Evolutionary conservation across 1,140 invertebrate species (phyloP).

Genomic region (Philotrypesis tridentata): DNA sequence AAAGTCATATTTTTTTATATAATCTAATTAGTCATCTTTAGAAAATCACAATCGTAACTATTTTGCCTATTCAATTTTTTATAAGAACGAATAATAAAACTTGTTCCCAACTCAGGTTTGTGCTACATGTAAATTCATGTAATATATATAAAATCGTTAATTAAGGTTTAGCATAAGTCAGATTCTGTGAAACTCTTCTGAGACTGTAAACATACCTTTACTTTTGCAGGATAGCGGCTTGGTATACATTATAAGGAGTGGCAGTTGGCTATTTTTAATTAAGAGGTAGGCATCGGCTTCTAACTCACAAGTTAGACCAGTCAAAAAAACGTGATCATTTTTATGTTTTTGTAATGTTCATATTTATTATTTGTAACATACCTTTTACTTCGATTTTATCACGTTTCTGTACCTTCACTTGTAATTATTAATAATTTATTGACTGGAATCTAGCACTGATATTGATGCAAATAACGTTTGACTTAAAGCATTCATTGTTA

Average conservation of each 20-base stretch:
- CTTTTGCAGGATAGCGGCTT: constrained; percentile 67
- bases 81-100: not conserved
- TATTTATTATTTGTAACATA: not conserved
- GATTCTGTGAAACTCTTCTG: constrained; percentile 42
- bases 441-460: constrained; percentile 26
- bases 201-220: constrained; percentile 53
- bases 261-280: constrained; percentile 53
- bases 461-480: not conserved
- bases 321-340: constrained; percentile 17
- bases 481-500: constrained; percentile 38
- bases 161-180: constrained; percentile 20
- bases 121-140: not conserved
- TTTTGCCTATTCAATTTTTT: constrained; percentile 31
- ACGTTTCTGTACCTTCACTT: not conserved
- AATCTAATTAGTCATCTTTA: not conserved
- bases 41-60: not conserved
- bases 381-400: not conserved
- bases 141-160: constrained; percentile 7
- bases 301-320: constrained; percentile 22
- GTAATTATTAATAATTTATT: constrained; percentile 20
- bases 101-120: constrained; percentile 17
- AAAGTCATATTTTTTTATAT: not conserved
- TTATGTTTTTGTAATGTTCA: not conserved
- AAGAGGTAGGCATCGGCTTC: constrained; percentile 63
- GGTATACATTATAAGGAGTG: constrained; percentile 53